Evolutionary conservation across 2,113 vertebrate genomes (phyloP), one percentile per base, ranked within the genome.

Genomic region (Rafetus swinhoei): DNA sequence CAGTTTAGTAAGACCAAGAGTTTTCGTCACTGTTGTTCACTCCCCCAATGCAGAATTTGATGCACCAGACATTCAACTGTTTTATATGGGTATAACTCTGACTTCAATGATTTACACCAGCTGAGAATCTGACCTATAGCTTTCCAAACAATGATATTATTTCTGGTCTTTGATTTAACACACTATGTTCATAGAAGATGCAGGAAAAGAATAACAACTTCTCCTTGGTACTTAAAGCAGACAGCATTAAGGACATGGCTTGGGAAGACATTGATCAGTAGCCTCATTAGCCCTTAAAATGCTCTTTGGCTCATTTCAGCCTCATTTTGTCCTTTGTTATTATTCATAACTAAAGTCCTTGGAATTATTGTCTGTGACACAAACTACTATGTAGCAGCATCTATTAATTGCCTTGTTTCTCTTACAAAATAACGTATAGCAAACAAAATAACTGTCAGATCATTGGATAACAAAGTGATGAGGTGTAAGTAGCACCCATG

Each of bases 111-210:
- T 9, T 59, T 77, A 59, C 13, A 10, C 9, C 45, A 54, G 15
- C 16, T 29, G 79, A 59, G 56, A 13, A 39, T 52, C 19, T 65
- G 72, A 24, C 6, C 45, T 25, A 65, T 77, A 92, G 69, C 77
- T 83, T 79, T 92, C 84, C 87, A 91, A 74, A 24, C 85, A 82
- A 89, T 56, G 45, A 85, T 74, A 8, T 79, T 85, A 89, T 92
- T 91, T 90, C 77, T 82, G 60, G 32, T 79, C 62, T 55, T 39
- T 87, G 85, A 25, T 50, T 87, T 88, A 84, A 87, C 62, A 21
- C n/a, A 77, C 32, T 92, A 50, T 86, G 85, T 96, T 91, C 82
- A 83, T 88, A 97, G 77, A 94, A 88, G 80, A 83, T 21, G 55
- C 84, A 59, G 79, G 55, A 72, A 85, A 90, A 88, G 79, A 89